Conservation (phyloP, 2,797 vertebrate species). For the Poeciliopsis infans region DNA sequence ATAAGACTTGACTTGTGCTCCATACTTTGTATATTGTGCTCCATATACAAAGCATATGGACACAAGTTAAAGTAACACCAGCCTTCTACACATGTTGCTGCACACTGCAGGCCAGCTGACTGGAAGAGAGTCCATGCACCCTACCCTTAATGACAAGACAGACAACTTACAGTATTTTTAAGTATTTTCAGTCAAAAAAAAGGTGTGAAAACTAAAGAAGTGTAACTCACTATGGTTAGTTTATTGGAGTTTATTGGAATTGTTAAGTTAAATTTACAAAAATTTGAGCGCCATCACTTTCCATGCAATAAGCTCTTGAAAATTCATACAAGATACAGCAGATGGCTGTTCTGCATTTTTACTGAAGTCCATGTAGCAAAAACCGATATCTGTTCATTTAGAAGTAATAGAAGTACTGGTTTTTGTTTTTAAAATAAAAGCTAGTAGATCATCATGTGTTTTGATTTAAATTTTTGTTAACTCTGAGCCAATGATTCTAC, state of each 20-base stretch:
- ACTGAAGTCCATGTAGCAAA: neutral
- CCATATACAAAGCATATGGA: neutral
- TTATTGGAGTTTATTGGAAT: neutral
- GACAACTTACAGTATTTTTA: neutral
- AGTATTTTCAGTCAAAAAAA: neutral
- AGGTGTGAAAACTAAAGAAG: neutral
- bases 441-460: neutral
- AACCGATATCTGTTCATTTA: neutral
- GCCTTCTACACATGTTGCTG: neutral
- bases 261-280: neutral
- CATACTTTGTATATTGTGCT: too few species aligned
- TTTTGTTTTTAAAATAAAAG: neutral
- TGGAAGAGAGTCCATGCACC: neutral
- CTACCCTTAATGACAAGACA: neutral
- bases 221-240: neutral
- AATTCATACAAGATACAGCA: neutral
- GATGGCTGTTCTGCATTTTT: neutral
- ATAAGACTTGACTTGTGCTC: neutral
- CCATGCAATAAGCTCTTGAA: neutral
- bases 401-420: neutral
- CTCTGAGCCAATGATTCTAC: too few species aligned
- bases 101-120: neutral
- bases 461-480: neutral
- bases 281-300: neutral
- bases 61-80: neutral